Percentiles rank a stretch among this genome's conserved stretches.
Evolutionary conservation across 2,888 invertebrate genomes (phyloP).

Genomic region (Harpagoxenus sublaevis): DNA sequence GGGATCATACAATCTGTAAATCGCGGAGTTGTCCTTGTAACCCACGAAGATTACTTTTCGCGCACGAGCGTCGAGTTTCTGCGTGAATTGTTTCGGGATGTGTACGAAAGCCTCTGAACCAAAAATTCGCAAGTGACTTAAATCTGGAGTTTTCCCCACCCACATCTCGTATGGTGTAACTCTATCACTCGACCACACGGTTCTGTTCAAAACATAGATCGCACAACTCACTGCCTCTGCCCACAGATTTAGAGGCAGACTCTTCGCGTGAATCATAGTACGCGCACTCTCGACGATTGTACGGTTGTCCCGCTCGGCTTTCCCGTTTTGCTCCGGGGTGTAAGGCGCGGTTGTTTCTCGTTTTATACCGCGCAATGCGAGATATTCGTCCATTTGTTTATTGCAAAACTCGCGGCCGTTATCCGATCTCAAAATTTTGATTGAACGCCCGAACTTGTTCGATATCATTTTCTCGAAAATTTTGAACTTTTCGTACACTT

Average conservation of each 20-base stretch:
- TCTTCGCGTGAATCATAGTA: neutral
- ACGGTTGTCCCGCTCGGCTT: neutral
- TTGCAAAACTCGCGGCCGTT: neutral
- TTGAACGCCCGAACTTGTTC: neutral
- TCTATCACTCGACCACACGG: neutral
- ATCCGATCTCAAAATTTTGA: neutral
- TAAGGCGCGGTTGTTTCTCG: neutral
- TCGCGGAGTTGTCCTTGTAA: neutral
- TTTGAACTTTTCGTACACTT: neutral
- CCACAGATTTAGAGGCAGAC: neutral
- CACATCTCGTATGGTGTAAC: neutral
- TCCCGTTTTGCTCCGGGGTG: neutral
- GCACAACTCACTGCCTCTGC: slow-evolving; percentile 2
- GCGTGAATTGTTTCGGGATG: neutral
- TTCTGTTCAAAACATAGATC: neutral
- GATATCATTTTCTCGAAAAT: neutral
- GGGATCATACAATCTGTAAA: neutral
- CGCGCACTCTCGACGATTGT: neutral
- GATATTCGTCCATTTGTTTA: neutral
- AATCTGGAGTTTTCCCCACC: neutral
- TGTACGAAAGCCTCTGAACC: neutral
- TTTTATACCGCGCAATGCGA: neutral
- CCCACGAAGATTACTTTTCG: neutral
- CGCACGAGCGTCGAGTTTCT: neutral
- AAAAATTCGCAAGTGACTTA: neutral